These are phyloP conservation scores for Capromys pilorides DNA, from an alignment of 2,797 vertebrate species.

Conservation along the genomic window DNA sequence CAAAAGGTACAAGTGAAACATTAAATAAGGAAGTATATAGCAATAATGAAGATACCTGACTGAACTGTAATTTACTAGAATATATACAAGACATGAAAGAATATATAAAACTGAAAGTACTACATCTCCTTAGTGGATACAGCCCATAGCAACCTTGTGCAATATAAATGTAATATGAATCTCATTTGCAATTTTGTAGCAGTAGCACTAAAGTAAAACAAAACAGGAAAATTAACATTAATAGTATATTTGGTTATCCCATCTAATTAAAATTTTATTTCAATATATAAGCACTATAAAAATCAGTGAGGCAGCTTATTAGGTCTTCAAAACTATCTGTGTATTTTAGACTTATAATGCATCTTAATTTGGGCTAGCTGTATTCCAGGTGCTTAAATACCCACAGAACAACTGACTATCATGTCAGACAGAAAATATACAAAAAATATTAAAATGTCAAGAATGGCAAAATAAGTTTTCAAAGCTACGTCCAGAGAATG, in stretches of 20 bases:
- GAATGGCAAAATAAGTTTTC: constrained; percentile 24
- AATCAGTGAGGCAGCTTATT: constrained; percentile 12
- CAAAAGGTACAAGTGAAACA: background rate
- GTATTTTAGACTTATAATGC: background rate
- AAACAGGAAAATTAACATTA: background rate
- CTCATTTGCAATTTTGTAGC: background rate
- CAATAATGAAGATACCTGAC: background rate
- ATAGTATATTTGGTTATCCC: constrained; percentile 2
- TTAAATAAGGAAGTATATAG: background rate
- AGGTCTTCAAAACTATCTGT: constrained; percentile 13
- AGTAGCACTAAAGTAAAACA: background rate
- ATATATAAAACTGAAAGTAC: background rate
- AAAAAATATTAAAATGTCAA: background rate
- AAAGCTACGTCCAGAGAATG: background rate
- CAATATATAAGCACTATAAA: background rate
- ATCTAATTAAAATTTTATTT: constrained; percentile 26
- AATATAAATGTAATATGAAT: background rate
- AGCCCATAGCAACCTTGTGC: background rate
- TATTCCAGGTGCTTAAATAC: background rate
- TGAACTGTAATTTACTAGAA: background rate
- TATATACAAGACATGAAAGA: background rate
- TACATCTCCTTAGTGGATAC: background rate
- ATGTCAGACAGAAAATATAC: background rate
- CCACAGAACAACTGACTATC: background rate
- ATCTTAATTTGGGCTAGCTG: background rate